A percentile compares a stretch with the other conserved stretches of the same genome.
These are phyloP conservation scores for Pseudococcus jackbeardsleyi DNA, from an alignment of 2,888 invertebrate species.

Conservation along the genomic window DNA sequence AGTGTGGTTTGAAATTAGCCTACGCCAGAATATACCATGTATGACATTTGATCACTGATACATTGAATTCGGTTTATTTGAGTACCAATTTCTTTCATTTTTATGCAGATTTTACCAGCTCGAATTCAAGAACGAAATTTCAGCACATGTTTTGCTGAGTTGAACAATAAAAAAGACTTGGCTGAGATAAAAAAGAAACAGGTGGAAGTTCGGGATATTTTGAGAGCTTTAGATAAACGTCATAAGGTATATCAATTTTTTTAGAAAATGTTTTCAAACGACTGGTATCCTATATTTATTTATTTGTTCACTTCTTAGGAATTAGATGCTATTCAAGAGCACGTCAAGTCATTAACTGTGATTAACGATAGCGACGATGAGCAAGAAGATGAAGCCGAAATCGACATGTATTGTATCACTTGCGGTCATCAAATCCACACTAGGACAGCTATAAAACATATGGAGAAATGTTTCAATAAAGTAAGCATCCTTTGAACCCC, in stretches of 20 bases:
- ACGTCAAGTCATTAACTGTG: constrained; percentile 80
- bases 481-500: constrained; percentile 69
- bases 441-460: constrained; percentile 91
- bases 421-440: constrained; percentile 97
- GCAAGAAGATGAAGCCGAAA: constrained; percentile 77
- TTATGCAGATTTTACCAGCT: constrained; percentile 81
- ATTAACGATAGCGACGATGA: constrained; percentile 76
- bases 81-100: not conserved
- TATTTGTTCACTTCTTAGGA: constrained; percentile 71
- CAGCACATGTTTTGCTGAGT: constrained; percentile 88
- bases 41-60: constrained; percentile 53
- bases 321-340: constrained; percentile 84
- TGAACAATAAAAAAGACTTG: constrained; percentile 80
- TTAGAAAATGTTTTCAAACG: not conserved
- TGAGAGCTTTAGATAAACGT: constrained; percentile 84
- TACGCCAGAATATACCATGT: constrained; percentile 87
- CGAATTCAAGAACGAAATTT: constrained; percentile 95
- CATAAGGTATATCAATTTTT: constrained; percentile 71
- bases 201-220: constrained; percentile 81
- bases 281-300: not conserved
- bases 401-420: constrained; percentile 93
- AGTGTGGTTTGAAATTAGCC: constrained; percentile 91
- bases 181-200: constrained; percentile 85
- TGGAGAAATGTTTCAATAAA: constrained; percentile 98
- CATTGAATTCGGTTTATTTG: not conserved